These are phyloP conservation scores for Plestiodon gilberti DNA, from an alignment of 2,113 vertebrate genomes.

Conservation along the genomic window DNA sequence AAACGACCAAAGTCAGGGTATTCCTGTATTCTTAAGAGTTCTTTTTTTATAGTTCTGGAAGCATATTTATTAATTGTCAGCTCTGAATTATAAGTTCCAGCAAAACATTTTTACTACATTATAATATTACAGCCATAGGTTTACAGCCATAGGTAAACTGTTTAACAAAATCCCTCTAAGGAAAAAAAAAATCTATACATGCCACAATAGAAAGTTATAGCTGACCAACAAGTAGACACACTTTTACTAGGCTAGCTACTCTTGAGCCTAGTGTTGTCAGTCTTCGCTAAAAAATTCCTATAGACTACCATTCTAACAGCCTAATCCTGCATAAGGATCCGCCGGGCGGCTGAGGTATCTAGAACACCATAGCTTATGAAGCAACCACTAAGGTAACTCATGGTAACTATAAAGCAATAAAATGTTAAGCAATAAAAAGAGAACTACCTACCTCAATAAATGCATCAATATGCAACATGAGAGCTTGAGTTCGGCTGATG, in stretches of 20 bases:
- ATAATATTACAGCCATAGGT: not conserved
- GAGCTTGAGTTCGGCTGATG: conserved; percentile 96
- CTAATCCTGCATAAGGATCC: too few relatives aligned
- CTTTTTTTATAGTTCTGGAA: not conserved
- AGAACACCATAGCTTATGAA: too few relatives aligned
- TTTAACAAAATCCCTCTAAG: not conserved
- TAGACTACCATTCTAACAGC: not conserved
- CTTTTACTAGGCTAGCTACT: not conserved
- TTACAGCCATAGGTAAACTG: not conserved
- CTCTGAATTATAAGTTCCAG: not conserved
- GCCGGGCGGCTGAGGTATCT: too few relatives aligned
- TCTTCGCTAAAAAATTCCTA: not conserved
- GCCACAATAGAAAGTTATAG: not conserved
- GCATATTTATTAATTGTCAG: not conserved
- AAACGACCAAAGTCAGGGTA: too few relatives aligned
- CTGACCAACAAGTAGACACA: not conserved
- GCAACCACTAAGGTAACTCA: too few relatives aligned
- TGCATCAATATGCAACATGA: conserved; percentile 97
- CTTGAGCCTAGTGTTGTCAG: not conserved
- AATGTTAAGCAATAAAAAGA: not conserved
- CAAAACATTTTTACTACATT: not conserved
- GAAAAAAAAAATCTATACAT: not conserved
- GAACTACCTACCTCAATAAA: conserved; percentile 90
- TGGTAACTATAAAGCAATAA: too few relatives aligned
- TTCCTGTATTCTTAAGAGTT: too few relatives aligned